Percentiles rank a stretch among this genome's conserved stretches.
Evolutionary conservation across 2,797 vertebrate species (phyloP).

Genomic region (Semotilus atromaculatus): DNA sequence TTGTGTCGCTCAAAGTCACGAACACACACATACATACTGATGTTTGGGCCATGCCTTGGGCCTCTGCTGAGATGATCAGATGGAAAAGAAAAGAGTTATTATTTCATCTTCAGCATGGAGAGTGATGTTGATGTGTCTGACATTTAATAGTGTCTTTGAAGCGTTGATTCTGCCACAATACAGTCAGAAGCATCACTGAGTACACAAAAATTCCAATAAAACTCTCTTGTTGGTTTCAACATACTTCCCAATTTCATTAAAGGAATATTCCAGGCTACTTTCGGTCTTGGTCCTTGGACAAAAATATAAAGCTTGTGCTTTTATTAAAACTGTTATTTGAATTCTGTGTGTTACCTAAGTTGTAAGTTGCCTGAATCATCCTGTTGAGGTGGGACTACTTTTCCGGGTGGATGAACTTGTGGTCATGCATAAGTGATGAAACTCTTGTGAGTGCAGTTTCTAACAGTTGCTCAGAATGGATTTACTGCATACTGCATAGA

Average conservation of each 20-base stretch:
- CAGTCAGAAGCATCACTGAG: slow-evolving; percentile 30
- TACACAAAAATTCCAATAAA: slow-evolving; percentile 23
- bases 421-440: slow-evolving; percentile 7
- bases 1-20: slow-evolving; percentile 24
- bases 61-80: slow-evolving; percentile 51
- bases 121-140: slow-evolving; percentile 46
- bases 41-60: slow-evolving; percentile 42
- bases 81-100: slow-evolving; percentile 42
- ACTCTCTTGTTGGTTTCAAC: slow-evolving; percentile 19
- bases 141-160: slow-evolving; percentile 48
- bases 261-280: slow-evolving; percentile 4
- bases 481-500: background rate
- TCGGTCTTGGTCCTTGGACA: background rate
- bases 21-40: slow-evolving; percentile 21
- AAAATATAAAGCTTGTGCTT: slow-evolving; percentile 13
- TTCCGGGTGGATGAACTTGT: background rate
- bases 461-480: slow-evolving; percentile 19
- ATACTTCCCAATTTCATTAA: slow-evolving; percentile 16
- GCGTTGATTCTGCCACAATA: slow-evolving; percentile 36
- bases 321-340: slow-evolving; percentile 1
- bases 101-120: slow-evolving; percentile 44
- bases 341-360: background rate
- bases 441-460: slow-evolving; percentile 8
- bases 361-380: background rate
- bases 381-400: slow-evolving; percentile 12